Evolutionary conservation across 2,888 invertebrate genomes (phyloP), one percentile per base, ranked within the genome.

Genomic region (Hirtodrosophila alboralis): DNA sequence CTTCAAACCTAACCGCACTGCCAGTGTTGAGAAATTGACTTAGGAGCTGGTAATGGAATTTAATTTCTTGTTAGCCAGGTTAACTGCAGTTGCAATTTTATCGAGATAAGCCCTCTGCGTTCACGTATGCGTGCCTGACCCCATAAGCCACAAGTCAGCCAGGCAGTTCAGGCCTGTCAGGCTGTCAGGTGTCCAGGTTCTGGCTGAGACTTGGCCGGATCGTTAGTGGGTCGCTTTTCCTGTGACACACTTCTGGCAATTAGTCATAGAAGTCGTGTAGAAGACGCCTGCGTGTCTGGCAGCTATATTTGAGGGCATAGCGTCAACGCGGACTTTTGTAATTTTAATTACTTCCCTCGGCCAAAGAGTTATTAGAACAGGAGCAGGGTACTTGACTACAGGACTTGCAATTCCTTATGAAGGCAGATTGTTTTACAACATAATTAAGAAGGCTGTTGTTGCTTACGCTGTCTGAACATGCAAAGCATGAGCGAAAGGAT

Each of bases 171-270:
- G n/a, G n/a, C 58, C 62, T 53, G 59, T 30, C 56, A 59, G 57
- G 12, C 16, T n/a, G 59, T 41, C 57, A 31, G 31, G 14, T 16
- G 36, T 18, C 28, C 28, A 23, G 23, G 7, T n/a, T 30, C 13
- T 13, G 37, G 3, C 12, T 16, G 18, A 33, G 16, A 23, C 27
- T 53, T 7, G n/a, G n/a, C 33, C 34, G 53, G 61, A 37, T 51
- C 47, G 57, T 68, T 61, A 56, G 56, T 65, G 62, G 64, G 66
- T 62, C 52, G 53, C 45, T 37, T 47, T 75, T 72, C 73, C 73
- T 78, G 84, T 87, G 87, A 88, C 88, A 88, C 87, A 88, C 80
- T 88, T 87, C 78, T 72, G 60, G 85, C 88, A 87, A 89, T 89
- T 88, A 88, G 87, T 83, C 86, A 83, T 81, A 73, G 87, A 80